Evolutionary conservation across 1,140 invertebrate species (phyloP).

Genomic region (Cryptotermes secundus): DNA sequence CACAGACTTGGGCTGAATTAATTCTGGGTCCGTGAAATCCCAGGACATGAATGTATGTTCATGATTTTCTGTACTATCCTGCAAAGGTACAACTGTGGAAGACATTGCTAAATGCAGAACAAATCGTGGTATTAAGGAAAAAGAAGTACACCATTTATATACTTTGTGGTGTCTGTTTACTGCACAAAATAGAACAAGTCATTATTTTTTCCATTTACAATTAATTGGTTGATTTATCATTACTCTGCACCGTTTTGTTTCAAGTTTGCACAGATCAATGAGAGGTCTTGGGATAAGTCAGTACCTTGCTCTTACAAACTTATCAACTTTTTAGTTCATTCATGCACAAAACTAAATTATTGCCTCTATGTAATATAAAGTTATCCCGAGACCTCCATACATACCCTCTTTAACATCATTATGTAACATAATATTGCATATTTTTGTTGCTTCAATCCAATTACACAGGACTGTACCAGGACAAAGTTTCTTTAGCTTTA

Average conservation of each 20-base stretch:
- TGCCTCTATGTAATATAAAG: not conserved
- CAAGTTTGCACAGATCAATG: not conserved
- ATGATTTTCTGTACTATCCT: too few relatives aligned
- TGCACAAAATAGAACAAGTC: constrained; percentile 35
- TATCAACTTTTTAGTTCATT: not conserved
- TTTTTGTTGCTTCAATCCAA: not conserved
- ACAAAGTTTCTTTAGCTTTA: not conserved
- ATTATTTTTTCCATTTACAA: constrained; percentile 26
- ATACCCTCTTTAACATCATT: not conserved
- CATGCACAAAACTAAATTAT: not conserved
- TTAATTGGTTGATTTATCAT: constrained; percentile 17
- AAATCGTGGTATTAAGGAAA: not conserved
- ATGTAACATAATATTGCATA: constrained; percentile 15
- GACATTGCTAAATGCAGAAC: too few relatives aligned
- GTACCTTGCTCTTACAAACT: not conserved
- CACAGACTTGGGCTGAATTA: too few relatives aligned
- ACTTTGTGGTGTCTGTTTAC: constrained; percentile 34
- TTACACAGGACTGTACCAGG: not conserved
- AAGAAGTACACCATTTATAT: not conserved
- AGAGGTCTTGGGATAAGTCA: not conserved
- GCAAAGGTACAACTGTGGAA: too few relatives aligned
- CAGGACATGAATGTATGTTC: too few relatives aligned
- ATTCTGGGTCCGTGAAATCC: too few relatives aligned
- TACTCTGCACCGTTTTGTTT: constrained; percentile 21
- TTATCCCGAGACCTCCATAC: too few relatives aligned